phyloP scores from a whole-genome alignment of 2,797 vertebrate species.

The Falco berigora region DNA sequence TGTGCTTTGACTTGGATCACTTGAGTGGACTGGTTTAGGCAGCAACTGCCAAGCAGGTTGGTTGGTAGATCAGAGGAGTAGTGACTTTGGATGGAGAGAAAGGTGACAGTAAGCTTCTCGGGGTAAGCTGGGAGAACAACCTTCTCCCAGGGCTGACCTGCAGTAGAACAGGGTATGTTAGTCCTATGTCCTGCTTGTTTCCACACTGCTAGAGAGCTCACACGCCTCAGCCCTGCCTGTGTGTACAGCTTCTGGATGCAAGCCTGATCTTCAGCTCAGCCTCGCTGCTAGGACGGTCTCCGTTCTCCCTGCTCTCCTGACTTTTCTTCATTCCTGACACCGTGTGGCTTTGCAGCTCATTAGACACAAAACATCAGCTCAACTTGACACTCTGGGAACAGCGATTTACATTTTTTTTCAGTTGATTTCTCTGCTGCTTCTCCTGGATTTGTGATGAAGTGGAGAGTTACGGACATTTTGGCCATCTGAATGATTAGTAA shows the following conservation, averaged over 20 bases:
- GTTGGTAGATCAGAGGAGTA: not conserved
- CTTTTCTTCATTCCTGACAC: not conserved
- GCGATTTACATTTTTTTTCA: not conserved
- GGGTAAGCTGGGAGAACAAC: not conserved
- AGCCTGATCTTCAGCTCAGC: not conserved
- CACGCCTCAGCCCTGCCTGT: not conserved
- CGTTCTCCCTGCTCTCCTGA: not conserved
- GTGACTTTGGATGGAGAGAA: not conserved
- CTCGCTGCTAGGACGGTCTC: not conserved
- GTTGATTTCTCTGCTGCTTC: not conserved
- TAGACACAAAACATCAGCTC: constrained; percentile 16
- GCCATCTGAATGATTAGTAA: constrained; percentile 10
- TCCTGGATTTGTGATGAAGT: not conserved
- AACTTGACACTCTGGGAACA: constrained; percentile 20
- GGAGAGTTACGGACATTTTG: not conserved
- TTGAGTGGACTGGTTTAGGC: not conserved
- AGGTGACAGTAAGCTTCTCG: not conserved
- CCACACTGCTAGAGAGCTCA: not conserved
- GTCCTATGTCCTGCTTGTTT: not conserved
- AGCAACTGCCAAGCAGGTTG: not conserved
- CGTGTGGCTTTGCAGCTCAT: constrained; percentile 40
- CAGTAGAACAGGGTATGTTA: not conserved
- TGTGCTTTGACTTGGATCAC: not conserved
- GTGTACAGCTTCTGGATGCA: not conserved
- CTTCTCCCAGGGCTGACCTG: not conserved